phyloP scores from a whole-genome alignment of 2,797 vertebrate species.

The Tragopan temminckii region DNA sequence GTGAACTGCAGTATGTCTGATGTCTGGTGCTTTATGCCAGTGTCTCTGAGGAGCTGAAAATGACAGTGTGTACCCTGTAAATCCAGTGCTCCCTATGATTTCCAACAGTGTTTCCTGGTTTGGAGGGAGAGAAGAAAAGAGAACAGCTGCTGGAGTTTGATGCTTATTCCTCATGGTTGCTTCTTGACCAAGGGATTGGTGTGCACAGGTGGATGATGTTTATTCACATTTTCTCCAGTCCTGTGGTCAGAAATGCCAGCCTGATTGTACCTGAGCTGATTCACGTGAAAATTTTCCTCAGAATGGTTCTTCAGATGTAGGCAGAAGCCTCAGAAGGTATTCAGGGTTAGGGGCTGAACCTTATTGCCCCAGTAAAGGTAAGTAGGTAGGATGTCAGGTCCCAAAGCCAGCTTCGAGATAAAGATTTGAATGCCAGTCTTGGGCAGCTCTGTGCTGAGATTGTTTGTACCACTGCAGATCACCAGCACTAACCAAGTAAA shows the following conservation, averaged over 20 bases:
- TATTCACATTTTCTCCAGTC: not conserved
- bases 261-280: not conserved
- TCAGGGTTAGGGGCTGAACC: not conserved
- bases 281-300: not conserved
- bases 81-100: not conserved
- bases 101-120: not conserved
- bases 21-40: not conserved
- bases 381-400: not conserved
- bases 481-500: not conserved
- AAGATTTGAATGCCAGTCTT: not conserved
- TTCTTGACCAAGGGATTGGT: not conserved
- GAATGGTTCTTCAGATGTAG: not conserved
- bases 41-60: not conserved
- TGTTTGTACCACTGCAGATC: not conserved
- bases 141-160: not conserved
- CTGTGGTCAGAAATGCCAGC: not conserved
- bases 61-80: not conserved
- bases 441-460: not conserved
- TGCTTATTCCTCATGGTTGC: no score
- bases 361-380: not conserved
- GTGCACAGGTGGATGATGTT: rapidly evolving
- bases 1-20: not conserved
- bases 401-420: not conserved
- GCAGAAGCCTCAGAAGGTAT: not conserved
- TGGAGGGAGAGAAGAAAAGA: not conserved